Evolutionary conservation across 2,888 invertebrate genomes (phyloP), one percentile per base, ranked within the genome.

Genomic region (Metopia argyrocephala): DNA sequence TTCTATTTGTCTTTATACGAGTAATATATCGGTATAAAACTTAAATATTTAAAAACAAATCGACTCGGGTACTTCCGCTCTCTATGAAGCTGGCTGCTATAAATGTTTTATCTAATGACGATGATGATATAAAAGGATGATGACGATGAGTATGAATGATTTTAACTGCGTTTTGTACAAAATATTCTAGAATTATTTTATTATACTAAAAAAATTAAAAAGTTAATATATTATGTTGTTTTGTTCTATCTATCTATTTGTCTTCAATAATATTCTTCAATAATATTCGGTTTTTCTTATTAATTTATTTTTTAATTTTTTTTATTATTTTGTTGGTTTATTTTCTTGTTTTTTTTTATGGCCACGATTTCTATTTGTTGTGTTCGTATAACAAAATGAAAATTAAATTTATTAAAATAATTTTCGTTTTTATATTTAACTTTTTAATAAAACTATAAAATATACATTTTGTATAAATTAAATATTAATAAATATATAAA

Each of bases 101-200:
- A 38, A 15, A 38, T 15, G 38, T 15, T 38, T 38, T 38, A 48
- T 46, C 48, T 27, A 54, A 45, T 38, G 38, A 38, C 15, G 38
- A 38, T 71, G 64, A 69, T 71, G 56, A 79, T 38, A 38, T 38
- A 38, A 38, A 25, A 75, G 50, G 66, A 69, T 64, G 75, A 48
- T 65, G 69, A 74, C 12, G 68, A 82, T 82, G 78, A 78, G 76
- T 76, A 78, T 62, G 78, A 78, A 82, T 54, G 68, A 76, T 73
- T 66, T 54, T 28, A 71, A 54, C 66, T 48, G 15, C 69, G 68
- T 70, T 64, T 61, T 68, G 45, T 71, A 78, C 61, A 71, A 78
- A 61, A 73, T 5, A 59, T 18, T n/a, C n/a, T 23, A 23, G 18
- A 27, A 61, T 62, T 54, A 54, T 20, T 38, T n/a, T 38, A 38